These are phyloP conservation scores for Trissolcus brochymenae DNA, from an alignment of 2,888 invertebrate species.

Conservation along the genomic window DNA sequence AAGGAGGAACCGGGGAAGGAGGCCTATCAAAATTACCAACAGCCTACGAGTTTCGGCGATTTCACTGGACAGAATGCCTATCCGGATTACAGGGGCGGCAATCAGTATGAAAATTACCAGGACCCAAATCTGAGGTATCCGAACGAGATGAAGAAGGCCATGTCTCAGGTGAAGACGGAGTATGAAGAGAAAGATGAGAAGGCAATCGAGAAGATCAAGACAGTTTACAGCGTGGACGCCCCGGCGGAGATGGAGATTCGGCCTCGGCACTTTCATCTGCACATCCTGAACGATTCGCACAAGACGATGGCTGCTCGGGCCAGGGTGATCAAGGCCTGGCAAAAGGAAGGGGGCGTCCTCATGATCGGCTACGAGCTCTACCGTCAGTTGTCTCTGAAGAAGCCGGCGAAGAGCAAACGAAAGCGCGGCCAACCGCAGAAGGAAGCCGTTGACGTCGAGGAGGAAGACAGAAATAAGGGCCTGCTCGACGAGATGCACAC, in stretches of 20 bases:
- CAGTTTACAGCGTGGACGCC: conserved; percentile 70
- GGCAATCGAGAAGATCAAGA: conserved; percentile 66
- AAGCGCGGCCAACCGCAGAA: conserved; percentile 76
- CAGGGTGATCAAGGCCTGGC: conserved; percentile 92
- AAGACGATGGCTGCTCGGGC: conserved; percentile 93
- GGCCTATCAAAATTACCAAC: background rate
- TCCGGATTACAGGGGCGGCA: conserved; percentile 44
- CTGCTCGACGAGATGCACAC: conserved; percentile 90
- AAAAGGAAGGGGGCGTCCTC: conserved; percentile 91
- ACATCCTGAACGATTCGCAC: conserved; percentile 94
- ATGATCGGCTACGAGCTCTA: conserved; percentile 98
- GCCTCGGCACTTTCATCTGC: conserved; percentile 89
- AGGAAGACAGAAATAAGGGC: conserved; percentile 82
- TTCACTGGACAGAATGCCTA: conserved; percentile 63
- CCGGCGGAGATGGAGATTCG: conserved; percentile 75
- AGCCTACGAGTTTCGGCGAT: conserved; percentile 30
- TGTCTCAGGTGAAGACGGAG: conserved; percentile 68
- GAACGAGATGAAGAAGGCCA: conserved; percentile 64
- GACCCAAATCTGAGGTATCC: conserved; percentile 56
- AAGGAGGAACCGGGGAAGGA: conserved; percentile 66
- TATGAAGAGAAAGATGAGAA: conserved; percentile 49
- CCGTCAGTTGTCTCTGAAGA: conserved; percentile 89
- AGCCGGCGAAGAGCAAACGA: conserved; percentile 81
- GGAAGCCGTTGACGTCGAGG: conserved; percentile 78
- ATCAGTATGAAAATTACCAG: conserved; percentile 33